phyloP scores from a whole-genome alignment of 2,888 invertebrate genomes.

The Chaetogeoica ovagalla region DNA sequence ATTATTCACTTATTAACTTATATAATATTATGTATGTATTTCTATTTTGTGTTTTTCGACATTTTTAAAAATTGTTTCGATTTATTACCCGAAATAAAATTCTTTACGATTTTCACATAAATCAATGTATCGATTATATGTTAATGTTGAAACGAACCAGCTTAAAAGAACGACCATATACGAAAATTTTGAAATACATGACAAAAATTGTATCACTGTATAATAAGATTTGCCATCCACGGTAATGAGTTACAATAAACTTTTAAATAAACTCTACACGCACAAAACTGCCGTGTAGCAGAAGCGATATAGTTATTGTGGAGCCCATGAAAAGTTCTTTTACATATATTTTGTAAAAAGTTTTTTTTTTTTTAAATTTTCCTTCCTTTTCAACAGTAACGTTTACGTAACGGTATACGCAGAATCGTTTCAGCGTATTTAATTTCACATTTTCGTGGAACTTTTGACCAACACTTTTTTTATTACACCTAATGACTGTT shows the following conservation, averaged over 20 bases:
- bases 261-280: constrained; percentile 27
- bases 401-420: background rate
- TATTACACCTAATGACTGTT: too few relatives aligned
- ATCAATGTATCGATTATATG: too few relatives aligned
- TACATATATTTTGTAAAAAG: constrained; percentile 12
- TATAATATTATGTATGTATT: too few relatives aligned
- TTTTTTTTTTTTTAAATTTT: background rate
- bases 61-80: too few relatives aligned
- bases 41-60: too few relatives aligned
- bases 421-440: constrained; percentile 3
- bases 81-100: too few relatives aligned
- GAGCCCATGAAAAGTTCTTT: background rate
- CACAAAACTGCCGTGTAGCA: background rate
- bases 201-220: background rate
- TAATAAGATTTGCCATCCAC: background rate
- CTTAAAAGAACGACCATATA: background rate
- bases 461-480: background rate
- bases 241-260: constrained; percentile 9
- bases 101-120: too few relatives aligned
- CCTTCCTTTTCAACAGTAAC: background rate
- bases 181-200: background rate
- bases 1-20: too few relatives aligned
- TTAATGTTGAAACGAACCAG: background rate
- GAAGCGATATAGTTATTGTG: constrained; percentile 9
- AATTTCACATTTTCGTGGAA: background rate